A percentile compares a stretch with the other conserved stretches of the same genome.
Evolutionary conservation across 2,113 vertebrate species (phyloP).

Genomic region (Drymodes brunneopygia): DNA sequence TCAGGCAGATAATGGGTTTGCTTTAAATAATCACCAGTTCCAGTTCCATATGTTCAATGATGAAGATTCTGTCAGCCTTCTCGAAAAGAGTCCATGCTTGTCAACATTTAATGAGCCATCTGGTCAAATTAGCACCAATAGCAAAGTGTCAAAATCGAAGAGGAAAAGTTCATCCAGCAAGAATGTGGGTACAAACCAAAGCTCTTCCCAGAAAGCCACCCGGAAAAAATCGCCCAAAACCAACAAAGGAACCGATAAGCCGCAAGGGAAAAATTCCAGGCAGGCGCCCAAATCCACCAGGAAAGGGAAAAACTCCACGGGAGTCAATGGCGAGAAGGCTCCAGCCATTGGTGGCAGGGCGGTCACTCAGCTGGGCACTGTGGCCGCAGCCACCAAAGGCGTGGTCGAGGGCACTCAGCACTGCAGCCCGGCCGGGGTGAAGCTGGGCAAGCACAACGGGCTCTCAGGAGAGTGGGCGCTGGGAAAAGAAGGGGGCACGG

Average conservation of each 20-base stretch:
- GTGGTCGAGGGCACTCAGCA: constrained; percentile 63
- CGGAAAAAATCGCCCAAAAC: constrained; percentile 91
- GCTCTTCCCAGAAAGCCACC: constrained; percentile 84
- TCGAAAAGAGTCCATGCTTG: constrained; percentile 81
- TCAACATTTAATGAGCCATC: constrained; percentile 84
- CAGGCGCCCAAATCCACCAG: constrained; percentile 87
- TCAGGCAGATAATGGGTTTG: constrained; percentile 81
- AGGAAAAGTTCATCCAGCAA: constrained; percentile 89
- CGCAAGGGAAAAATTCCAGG: constrained; percentile 80
- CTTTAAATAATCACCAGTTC: constrained; percentile 89
- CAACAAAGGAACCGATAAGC: constrained; percentile 86
- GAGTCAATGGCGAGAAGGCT: constrained; percentile 84
- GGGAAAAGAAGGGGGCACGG: constrained; percentile 71
- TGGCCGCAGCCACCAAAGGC: constrained; percentile 55
- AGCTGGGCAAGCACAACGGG: constrained; percentile 69
- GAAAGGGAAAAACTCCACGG: constrained; percentile 86
- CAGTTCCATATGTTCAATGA: constrained; percentile 93
- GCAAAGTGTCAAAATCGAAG: constrained; percentile 89
- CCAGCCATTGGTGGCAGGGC: constrained; percentile 65
- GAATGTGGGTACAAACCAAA: constrained; percentile 77
- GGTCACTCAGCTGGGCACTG: constrained; percentile 49
- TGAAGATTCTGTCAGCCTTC: constrained; percentile 83
- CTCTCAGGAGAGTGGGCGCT: constrained; percentile 82
- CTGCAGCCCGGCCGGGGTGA: constrained; percentile 32
- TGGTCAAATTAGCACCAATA: constrained; percentile 78